Percentiles rank a stretch among this genome's conserved stretches.
Evolutionary conservation across 2,113 vertebrate genomes (phyloP).

Genomic region (Forbesichthys agassizii): DNA sequence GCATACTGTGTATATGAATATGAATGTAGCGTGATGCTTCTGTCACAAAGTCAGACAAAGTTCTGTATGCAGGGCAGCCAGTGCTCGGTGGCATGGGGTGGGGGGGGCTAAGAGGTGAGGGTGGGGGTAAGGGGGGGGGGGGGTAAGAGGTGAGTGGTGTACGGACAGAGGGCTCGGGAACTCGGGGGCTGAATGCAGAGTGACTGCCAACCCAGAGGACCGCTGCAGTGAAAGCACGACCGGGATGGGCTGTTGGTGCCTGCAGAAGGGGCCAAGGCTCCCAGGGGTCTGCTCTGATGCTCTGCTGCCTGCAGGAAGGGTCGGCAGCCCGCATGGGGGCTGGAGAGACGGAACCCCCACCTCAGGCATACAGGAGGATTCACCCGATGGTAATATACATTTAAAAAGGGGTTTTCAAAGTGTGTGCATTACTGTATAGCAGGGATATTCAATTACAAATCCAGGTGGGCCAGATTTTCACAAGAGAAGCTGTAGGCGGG

Average conservation of each 20-base stretch:
- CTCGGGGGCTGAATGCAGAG: constrained; percentile 57
- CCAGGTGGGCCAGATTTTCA: too few species aligned
- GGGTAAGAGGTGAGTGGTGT: neutral
- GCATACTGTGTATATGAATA: neutral
- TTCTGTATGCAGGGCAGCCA: constrained; percentile 63
- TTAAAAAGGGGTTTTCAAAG: too few species aligned
- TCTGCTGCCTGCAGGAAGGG: too few species aligned
- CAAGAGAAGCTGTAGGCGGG: too few species aligned
- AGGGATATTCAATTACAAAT: too few species aligned
- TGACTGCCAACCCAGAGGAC: constrained; percentile 42
- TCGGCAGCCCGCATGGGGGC: too few species aligned
- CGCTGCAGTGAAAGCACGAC: constrained; percentile 38
- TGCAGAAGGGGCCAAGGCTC: constrained; percentile 5
- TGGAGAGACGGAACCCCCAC: too few species aligned
- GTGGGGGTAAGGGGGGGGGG: neutral
- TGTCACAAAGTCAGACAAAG: constrained; percentile 21
- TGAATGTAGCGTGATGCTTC: constrained; percentile 2
- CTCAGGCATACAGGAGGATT: too few species aligned
- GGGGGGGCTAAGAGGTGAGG: neutral
- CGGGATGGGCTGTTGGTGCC: neutral
- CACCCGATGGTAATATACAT: too few species aligned
- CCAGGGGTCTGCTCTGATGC: neutral
- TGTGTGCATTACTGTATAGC: too few species aligned
- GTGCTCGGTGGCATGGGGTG: constrained; percentile 23
- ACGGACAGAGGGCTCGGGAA: constrained; percentile 11